phyloP scores from a whole-genome alignment of 1,140 invertebrate species.

The Pogonognathellus flavescens region DNA sequence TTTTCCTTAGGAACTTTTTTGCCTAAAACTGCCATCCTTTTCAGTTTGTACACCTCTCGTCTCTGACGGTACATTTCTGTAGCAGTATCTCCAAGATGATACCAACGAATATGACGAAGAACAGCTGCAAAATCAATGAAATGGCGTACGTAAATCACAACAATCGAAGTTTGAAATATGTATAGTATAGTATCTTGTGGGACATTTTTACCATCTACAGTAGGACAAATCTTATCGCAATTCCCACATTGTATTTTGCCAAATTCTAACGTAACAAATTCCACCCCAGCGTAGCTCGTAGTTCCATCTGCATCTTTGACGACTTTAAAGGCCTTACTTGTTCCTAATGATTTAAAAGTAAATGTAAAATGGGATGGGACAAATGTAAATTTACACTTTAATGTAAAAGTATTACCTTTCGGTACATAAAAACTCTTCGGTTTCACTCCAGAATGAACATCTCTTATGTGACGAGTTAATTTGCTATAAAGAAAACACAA shows the following conservation, averaged over 20 bases:
- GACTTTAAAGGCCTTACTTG: neutral
- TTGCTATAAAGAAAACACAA: no score
- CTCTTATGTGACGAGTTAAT: neutral
- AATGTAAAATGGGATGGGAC: no score
- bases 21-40: neutral
- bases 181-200: no score
- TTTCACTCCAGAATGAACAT: neutral
- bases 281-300: neutral
- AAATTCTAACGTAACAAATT: neutral
- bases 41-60: neutral
- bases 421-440: neutral
- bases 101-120: neutral
- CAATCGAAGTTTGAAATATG: no score
- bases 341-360: no score
- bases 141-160: no score
- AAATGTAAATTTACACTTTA: no score
- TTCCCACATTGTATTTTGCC: neutral
- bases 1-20: neutral
- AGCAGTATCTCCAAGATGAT: neutral
- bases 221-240: neutral
- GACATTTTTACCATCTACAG: neutral
- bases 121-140: neutral
- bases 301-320: neutral
- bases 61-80: neutral
- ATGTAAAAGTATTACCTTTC: no score